Evolutionary conservation across 2,888 invertebrate species (phyloP), one percentile per base, ranked within the genome.

Genomic region (Cheilosia pagana): DNA sequence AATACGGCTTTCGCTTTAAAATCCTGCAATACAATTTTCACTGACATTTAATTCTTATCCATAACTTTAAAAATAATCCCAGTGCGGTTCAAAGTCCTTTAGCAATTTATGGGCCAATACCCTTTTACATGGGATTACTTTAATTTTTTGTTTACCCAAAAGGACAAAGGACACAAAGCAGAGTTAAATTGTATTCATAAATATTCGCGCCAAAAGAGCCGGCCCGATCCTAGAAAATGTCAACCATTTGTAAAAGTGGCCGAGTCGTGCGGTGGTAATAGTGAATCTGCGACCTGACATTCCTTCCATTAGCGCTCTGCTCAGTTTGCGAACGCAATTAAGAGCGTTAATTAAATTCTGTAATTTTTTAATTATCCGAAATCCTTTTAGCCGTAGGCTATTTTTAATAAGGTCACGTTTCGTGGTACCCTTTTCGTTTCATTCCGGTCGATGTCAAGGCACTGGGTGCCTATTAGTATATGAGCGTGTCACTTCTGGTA

Each of bases 401-500:
- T 60, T 74, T 65, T 79, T 67, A 79, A 79, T 79, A 72, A 67
- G 65, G 79, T 79, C 79, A 79, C 72, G 79, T 79, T 72, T 74
- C 23, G 78, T 39, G 50, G 31, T 50, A 65, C 57, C 72, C 52
- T 67, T 72, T 74, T 79, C 52, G 28, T 28, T 16, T 41, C 25
- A 50, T 59, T 53, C 28, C 28, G 28, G 19, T 25, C 28, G 41
- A 48, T 48, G 35, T 16, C 52, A 41, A 5, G 14, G 43, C 12
- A 31, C 3, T 55, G 57, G 23, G 57, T 75, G 65, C 57, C 65
- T 41, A 48, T 65, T 21, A 57, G 50, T 65, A 28, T 53, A 68
- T 59, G 63, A 65, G 63, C n/a, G 25, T 67, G 57, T 57, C 57
- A 48, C 67, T 67, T 74, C 55, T 74, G 63, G 45, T 57, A 59